Base-by-base conservation (phyloP, 2,113 vertebrate species). In the Monarcha castaneiventris region DNA sequence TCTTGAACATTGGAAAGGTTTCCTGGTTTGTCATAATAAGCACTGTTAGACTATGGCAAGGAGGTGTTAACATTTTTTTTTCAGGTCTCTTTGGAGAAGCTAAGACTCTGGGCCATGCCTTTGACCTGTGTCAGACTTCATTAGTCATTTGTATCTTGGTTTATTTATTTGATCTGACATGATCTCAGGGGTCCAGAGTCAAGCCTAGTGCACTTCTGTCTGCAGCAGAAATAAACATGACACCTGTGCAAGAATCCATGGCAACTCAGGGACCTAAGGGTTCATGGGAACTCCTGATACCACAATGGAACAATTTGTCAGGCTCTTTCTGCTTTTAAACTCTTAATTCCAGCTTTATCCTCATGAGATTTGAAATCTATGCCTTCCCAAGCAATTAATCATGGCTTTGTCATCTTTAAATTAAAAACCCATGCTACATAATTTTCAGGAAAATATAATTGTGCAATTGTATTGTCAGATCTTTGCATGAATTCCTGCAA, bases 211-310 rank as follows among this genome's bases (percentile, higher is more conserved):
- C 46, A 54, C 69, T 68, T 93, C 67, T 68, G 5, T 29, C 71
- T 86, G 48, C 62, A 94, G 62, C 44, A 93, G 89, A 64, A 89
- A 78, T 63, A 96, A 96, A 95, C 59, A 26, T 17, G 84, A 96
- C 96, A 95, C 82, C 89, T 72, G 77, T 63, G 66, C 69, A 39
- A 86, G 73, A 51, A 93, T 94, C 92, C 64, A 81, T 77, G 59
- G 85, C 80, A 94, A 93, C 92, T 87, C n/a, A 7, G 68, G 56
- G 72, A 93, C 72, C 48, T 73, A 22, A 79, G 80, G 69, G 58
- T 76, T 90, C 88, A 52, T 8, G 19, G 37, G 49, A 77, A 80
- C 66, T 76, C 66, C 72, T 48, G 79, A 79, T 69, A 67, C 19
- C 75, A 46, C 49, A 90, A 30, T 8, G n/a, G 64, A 94, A 35